phyloP scores from a whole-genome alignment of 2,888 invertebrate species.

The Chymomyza caudatula region DNA sequence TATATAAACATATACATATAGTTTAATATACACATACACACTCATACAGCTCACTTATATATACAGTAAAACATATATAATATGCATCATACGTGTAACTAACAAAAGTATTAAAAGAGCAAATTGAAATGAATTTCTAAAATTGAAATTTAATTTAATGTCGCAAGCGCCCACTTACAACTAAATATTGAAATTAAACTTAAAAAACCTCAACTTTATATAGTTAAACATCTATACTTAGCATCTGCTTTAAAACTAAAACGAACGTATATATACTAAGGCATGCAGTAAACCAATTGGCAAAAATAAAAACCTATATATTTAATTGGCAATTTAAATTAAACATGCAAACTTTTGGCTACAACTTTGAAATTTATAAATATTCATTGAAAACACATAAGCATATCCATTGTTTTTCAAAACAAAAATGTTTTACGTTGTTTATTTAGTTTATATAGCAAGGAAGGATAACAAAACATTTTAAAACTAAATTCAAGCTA shows the following conservation, averaged over 20 bases:
- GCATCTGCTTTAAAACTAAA: background rate
- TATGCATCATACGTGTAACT: conserved; percentile 60
- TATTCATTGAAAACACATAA: conserved; percentile 29
- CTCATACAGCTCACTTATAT: conserved; percentile 44
- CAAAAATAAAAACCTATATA: background rate
- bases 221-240: conserved; percentile 1
- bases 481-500: conserved; percentile 14
- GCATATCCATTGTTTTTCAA: conserved; percentile 72
- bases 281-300: background rate
- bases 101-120: conserved; percentile 63
- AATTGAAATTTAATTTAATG: conserved; percentile 33
- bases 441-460: conserved; percentile 45
- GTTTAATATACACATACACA: conserved; percentile 50
- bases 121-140: conserved; percentile 17
- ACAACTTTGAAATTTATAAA: conserved; percentile 36
- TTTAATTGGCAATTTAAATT: background rate
- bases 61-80: conserved; percentile 19
- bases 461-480: background rate
- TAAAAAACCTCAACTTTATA: conserved; percentile 1
- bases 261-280: background rate
- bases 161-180: conserved; percentile 65
- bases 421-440: conserved; percentile 49
- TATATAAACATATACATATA: conserved; percentile 2
- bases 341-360: conserved; percentile 1
- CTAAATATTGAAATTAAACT: conserved; percentile 35